phyloP scores from a whole-genome alignment of 2,797 vertebrate genomes.

The Brotula barbata region DNA sequence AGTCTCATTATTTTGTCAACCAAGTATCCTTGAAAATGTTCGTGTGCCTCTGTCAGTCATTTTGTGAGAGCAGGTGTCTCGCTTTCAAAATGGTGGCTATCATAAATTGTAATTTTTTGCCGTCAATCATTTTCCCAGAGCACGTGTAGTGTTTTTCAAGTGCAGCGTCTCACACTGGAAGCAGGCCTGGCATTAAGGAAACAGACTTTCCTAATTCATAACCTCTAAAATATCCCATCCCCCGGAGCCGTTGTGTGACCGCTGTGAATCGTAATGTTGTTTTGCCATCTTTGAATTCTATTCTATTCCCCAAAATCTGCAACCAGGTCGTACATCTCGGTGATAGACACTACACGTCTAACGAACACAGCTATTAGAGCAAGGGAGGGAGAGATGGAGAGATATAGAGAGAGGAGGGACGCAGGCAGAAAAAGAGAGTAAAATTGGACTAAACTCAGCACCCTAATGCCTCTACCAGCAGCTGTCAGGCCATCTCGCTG shows the following conservation, averaged over 20 bases:
- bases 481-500: slow-evolving; percentile 61
- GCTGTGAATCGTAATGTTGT: slow-evolving; percentile 50
- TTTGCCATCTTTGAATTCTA: slow-evolving; percentile 25
- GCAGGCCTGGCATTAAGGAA: slow-evolving; percentile 29
- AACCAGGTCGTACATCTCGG: neutral
- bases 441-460: slow-evolving; percentile 61
- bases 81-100: slow-evolving; percentile 19
- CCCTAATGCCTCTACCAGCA: slow-evolving; percentile 64
- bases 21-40: slow-evolving; percentile 28
- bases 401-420: slow-evolving; percentile 6
- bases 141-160: slow-evolving; percentile 34
- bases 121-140: slow-evolving; percentile 46
- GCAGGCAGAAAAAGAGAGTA: slow-evolving; percentile 31
- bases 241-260: slow-evolving; percentile 35
- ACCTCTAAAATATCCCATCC: slow-evolving; percentile 25
- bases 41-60: slow-evolving; percentile 9
- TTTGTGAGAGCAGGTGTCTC: slow-evolving; percentile 25
- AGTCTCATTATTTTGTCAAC: neutral
- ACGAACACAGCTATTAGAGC: slow-evolving; percentile 45
- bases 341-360: slow-evolving; percentile 32
- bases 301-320: slow-evolving; percentile 23
- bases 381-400: slow-evolving; percentile 10
- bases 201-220: slow-evolving; percentile 30
- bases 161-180: slow-evolving; percentile 15
- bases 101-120: slow-evolving; percentile 34